Conservation (phyloP, 2,888 invertebrate genomes). For the Campoplex capitator region DNA sequence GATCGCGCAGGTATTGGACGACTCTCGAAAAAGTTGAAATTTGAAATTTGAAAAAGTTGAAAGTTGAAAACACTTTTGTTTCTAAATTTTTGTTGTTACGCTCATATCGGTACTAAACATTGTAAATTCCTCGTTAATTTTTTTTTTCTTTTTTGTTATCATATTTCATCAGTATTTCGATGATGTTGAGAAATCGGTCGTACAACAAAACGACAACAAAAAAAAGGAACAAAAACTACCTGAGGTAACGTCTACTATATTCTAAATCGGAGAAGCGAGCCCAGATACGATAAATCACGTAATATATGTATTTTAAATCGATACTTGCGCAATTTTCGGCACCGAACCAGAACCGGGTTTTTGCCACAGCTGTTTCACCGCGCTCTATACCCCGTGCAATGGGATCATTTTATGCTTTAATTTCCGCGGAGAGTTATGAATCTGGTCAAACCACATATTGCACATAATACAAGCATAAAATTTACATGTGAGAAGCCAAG, state of each 20-base stretch:
- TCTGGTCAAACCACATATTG: conserved; percentile 60
- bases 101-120: neutral
- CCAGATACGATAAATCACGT: conserved; percentile 18
- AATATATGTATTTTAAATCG: conserved; percentile 13
- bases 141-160: neutral
- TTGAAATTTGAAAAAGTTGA: neutral
- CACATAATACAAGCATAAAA: conserved; percentile 20
- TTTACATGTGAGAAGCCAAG: neutral
- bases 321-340: conserved; percentile 66
- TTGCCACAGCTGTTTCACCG: conserved; percentile 42
- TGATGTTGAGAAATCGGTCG: conserved; percentile 1
- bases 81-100: neutral
- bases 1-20: neutral
- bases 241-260: conserved; percentile 28
- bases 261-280: conserved; percentile 26
- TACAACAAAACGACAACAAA: neutral
- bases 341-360: conserved; percentile 59
- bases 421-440: conserved; percentile 48
- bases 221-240: conserved; percentile 14
- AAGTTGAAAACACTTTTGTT: neutral
- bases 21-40: neutral
- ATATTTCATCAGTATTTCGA: conserved; percentile 18
- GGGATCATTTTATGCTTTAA: conserved; percentile 34
- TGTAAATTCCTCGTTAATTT: conserved; percentile 14
- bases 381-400: conserved; percentile 23